These are phyloP conservation scores for Sminthurinus aureus DNA, from an alignment of 2,888 invertebrate species.

Conservation along the genomic window DNA sequence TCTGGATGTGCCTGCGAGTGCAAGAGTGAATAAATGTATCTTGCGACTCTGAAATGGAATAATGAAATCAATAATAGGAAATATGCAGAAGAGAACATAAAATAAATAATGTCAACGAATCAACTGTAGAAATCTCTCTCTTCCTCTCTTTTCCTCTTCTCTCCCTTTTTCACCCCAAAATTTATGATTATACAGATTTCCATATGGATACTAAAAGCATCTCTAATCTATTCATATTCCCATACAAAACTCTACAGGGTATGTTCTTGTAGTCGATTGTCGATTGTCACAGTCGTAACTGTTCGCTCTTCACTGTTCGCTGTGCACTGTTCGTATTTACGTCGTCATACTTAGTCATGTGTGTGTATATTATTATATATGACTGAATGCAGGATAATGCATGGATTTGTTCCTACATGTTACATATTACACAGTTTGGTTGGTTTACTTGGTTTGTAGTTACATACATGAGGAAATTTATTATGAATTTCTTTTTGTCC, in stretches of 20 bases:
- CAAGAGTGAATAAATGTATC: background rate
- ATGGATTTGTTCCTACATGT: background rate
- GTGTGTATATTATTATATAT: background rate
- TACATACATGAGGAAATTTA: constrained; percentile 1
- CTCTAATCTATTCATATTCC: constrained; percentile 28
- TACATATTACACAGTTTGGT: background rate
- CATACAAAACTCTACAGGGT: background rate
- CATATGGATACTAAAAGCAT: constrained; percentile 32
- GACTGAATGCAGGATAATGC: background rate
- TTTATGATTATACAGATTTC: constrained; percentile 19
- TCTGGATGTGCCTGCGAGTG: background rate
- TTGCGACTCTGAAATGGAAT: background rate
- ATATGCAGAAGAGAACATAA: background rate
- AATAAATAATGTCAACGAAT: background rate
- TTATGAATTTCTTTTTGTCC: background rate
- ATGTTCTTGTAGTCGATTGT: background rate
- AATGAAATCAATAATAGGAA: background rate
- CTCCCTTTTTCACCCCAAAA: constrained; percentile 32
- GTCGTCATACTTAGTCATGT: too few species aligned
- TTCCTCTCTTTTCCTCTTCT: background rate
- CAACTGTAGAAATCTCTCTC: background rate
- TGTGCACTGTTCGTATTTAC: background rate
- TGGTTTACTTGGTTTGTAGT: background rate
- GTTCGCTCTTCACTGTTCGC: background rate
- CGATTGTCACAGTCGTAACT: background rate